These are phyloP conservation scores for Drosophila kurseongensis DNA, from an alignment of 1,140 invertebrate genomes.

Conservation along the genomic window DNA sequence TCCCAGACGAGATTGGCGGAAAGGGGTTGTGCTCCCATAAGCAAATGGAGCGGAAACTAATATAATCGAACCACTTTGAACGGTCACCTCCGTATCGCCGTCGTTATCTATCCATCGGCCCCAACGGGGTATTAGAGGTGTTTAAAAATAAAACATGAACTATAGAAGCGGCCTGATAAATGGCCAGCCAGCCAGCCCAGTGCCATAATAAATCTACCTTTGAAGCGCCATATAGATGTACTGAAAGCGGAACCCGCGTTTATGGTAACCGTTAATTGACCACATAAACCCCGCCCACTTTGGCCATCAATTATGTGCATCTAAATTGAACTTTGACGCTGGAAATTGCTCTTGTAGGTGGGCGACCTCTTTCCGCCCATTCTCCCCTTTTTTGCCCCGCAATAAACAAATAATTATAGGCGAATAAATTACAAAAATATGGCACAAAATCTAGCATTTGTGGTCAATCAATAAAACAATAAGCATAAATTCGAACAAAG, in stretches of 20 bases:
- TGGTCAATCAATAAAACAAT: conserved; percentile 39
- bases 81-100: conserved; percentile 5
- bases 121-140: conserved; percentile 47
- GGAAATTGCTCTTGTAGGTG: conserved; percentile 41
- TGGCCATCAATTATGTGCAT: conserved; percentile 69
- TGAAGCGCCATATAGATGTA: conserved; percentile 44
- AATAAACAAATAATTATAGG: conserved; percentile 43
- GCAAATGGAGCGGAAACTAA: conserved; percentile 41
- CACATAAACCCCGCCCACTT: conserved; percentile 28
- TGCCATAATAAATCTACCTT: conserved; percentile 46
- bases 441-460: conserved; percentile 6
- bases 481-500: conserved; percentile 36
- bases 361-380: background rate
- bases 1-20: conserved; percentile 7
- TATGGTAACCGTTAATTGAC: conserved; percentile 34
- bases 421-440: conserved; percentile 20
- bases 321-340: conserved; percentile 78
- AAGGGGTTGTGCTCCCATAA: conserved; percentile 10
- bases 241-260: conserved; percentile 24
- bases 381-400: background rate
- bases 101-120: conserved; percentile 31
- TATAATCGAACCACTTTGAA: conserved; percentile 42
- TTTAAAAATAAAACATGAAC: conserved; percentile 76
- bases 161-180: conserved; percentile 67
- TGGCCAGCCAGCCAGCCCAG: conserved; percentile 4